A percentile compares a stretch with the other conserved stretches of the same genome.
phyloP scores from a whole-genome alignment of 2,113 vertebrate species.

The Chionomys nivalis region DNA sequence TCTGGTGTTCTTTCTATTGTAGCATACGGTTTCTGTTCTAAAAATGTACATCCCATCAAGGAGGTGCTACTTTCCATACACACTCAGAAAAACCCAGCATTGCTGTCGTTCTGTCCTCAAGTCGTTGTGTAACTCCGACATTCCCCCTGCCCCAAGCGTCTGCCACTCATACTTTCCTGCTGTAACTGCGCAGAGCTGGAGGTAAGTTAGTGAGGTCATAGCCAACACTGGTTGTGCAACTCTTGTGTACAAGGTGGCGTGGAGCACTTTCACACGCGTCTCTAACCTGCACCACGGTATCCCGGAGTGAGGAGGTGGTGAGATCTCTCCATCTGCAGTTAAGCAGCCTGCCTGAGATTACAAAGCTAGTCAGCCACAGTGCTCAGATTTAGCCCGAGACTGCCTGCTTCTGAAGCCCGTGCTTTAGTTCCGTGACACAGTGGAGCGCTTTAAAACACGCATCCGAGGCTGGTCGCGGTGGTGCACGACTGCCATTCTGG shows the following conservation, averaged over 20 bases:
- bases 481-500: not conserved
- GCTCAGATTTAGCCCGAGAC: not conserved
- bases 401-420: constrained; percentile 41
- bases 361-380: not conserved
- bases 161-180: constrained; percentile 9
- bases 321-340: constrained; percentile 17
- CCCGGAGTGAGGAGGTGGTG: constrained; percentile 39
- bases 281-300: not conserved
- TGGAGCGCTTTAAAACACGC: not conserved
- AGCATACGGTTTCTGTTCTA: constrained; percentile 70
- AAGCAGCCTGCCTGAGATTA: constrained; percentile 6
- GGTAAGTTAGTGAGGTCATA: not conserved
- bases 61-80: constrained; percentile 61
- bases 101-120: constrained; percentile 35
- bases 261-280: not conserved
- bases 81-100: constrained; percentile 61
- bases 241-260: not conserved
- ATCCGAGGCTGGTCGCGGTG: not conserved
- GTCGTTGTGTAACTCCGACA: constrained; percentile 32
- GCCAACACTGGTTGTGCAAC: constrained; percentile 44
- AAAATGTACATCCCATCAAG: constrained; percentile 56
- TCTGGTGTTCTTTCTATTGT: constrained; percentile 16
- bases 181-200: constrained; percentile 12
- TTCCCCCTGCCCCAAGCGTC: not conserved
- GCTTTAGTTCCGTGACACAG: constrained; percentile 45